Evolutionary conservation across 2,888 invertebrate species (phyloP), one percentile per base, ranked within the genome.

Genomic region (Philereme vetulata): DNA sequence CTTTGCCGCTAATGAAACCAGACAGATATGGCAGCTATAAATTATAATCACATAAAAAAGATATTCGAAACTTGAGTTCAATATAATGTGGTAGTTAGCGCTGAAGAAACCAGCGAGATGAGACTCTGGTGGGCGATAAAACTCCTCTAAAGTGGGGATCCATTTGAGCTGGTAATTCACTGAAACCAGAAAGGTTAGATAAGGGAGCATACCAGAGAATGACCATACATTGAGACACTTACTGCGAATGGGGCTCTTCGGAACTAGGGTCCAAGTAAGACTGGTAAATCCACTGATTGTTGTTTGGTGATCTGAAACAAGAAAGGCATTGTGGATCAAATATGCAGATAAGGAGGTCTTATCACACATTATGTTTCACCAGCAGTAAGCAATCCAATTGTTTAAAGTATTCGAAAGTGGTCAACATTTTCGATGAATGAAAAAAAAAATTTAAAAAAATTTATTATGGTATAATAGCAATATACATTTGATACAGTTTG

Each of bases 181-280:
- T 21, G 21, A 21, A 21, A 21, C 21, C 21, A 21, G 21, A 21
- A 21, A 21, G 21, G 21, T 21, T 21, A 21, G 21, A 21, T 21
- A 21, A 1, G 21, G 21, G 21, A 21, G 21, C 21, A 21, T 11
- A 5, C 21, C 21, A 11, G 11, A 5, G 44, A 21, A 21, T 5
- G 60, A 87, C 94, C 93, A 93, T 94, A 93, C 95, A 93, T 94
- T 93, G 95, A 95, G 95, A 93, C 95, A 95, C 95, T 93, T 85
- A 92, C 91, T 91, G 82, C 76, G 84, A 66, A 57, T 73, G 70
- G 67, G 54, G 52, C 56, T 62, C 55, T 54, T 62, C 59, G 0
- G 10, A 34, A 34, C 11, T 7, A n/a, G 9, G 46, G 51, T 11
- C 51, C 54, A 10, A n/a, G 46, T 34, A 55, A 8, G n/a, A 35